Conservation (phyloP, 1,140 invertebrate species). For the Berghia stephanieae region DNA sequence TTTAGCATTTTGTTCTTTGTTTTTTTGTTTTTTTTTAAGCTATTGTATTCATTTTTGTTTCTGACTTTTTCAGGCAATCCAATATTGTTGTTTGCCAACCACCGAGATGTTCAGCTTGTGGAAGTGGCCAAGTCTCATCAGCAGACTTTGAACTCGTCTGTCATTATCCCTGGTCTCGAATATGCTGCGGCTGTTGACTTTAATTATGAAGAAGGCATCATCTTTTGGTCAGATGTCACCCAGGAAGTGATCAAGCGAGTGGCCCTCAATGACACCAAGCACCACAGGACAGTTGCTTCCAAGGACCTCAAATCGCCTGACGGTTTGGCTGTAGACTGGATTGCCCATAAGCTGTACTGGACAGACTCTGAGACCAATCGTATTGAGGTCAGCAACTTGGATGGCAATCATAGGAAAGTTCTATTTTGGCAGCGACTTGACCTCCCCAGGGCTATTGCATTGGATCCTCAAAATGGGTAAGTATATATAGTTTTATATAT, state of each 20-base stretch:
- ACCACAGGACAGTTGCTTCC: conserved; percentile 71
- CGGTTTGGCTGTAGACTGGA: conserved; percentile 96
- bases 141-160: conserved; percentile 48
- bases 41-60: neutral
- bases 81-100: conserved; percentile 77
- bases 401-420: conserved; percentile 85
- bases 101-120: conserved; percentile 81
- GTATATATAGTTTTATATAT: too few species aligned
- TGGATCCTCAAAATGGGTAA: conserved; percentile 96
- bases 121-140: conserved; percentile 73
- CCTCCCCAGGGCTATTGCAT: conserved; percentile 92
- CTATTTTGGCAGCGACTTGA: conserved; percentile 93
- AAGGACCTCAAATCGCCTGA: conserved; percentile 85
- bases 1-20: too few species aligned
- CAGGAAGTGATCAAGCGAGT: conserved; percentile 86
- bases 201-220: conserved; percentile 78
- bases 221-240: conserved; percentile 90
- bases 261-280: conserved; percentile 71
- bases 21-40: too few species aligned
- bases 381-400: conserved; percentile 90
- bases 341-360: conserved; percentile 95
- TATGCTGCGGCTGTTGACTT: conserved; percentile 89
- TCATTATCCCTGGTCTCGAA: conserved; percentile 73
- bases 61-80: conserved; percentile 69
- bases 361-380: conserved; percentile 93